phyloP scores from a whole-genome alignment of 2,113 vertebrate genomes.

The Plecotus auritus region DNA sequence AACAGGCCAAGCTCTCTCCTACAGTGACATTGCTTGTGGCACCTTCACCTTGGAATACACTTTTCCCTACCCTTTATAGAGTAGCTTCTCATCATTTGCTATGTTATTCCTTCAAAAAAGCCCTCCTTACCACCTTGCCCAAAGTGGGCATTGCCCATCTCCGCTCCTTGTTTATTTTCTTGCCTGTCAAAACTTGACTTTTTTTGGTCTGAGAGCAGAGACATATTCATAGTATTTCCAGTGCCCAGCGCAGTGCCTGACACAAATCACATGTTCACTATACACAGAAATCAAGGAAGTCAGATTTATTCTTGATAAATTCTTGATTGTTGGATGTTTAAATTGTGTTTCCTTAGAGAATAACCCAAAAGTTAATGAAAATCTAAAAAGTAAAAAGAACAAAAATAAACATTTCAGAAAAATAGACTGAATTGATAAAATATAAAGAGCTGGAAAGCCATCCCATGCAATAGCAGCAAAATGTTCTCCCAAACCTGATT shows the following conservation, averaged over 20 bases:
- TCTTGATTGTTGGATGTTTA: background rate
- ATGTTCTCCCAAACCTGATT: background rate
- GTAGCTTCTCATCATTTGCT: background rate
- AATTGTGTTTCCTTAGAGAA: background rate
- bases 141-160: background rate
- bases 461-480: background rate
- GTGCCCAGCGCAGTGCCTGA: background rate
- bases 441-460: background rate
- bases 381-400: background rate
- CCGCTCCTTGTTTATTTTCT: background rate
- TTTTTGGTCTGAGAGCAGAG: background rate
- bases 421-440: conserved; percentile 1
- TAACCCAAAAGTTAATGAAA: conserved; percentile 26
- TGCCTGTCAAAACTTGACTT: background rate
- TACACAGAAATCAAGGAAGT: background rate
- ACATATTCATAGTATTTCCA: background rate
- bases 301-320: background rate
- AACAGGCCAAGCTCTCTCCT: background rate
- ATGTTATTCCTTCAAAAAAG: background rate
- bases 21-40: rapidly evolving
- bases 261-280: background rate
- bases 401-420: conserved; percentile 4
- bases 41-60: background rate
- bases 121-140: background rate
- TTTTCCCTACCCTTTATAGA: background rate